A percentile compares a stretch with the other conserved stretches of the same genome.
Evolutionary conservation across 2,888 invertebrate genomes (phyloP).

Genomic region (Morpho achilles): DNA sequence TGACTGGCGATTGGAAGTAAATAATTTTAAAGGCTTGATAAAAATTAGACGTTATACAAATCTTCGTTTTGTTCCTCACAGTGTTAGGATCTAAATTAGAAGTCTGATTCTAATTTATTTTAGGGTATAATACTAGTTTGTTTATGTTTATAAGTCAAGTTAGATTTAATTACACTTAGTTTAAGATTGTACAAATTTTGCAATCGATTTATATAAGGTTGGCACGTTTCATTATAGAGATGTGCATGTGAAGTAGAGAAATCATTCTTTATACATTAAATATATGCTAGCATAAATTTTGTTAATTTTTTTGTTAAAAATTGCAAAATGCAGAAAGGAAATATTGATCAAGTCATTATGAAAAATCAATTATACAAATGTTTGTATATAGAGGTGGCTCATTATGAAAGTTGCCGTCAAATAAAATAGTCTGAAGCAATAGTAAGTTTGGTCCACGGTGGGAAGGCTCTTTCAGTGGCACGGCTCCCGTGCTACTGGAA

Average conservation of each 20-base stretch:
- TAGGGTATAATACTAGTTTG: slow-evolving; percentile 45
- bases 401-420: neutral
- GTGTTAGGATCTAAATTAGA: slow-evolving; percentile 67
- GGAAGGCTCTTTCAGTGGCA: no score
- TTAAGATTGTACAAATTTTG: slow-evolving; percentile 37
- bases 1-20: slow-evolving; percentile 32
- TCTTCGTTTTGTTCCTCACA: slow-evolving; percentile 51
- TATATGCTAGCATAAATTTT: slow-evolving; percentile 1
- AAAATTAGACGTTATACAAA: slow-evolving; percentile 22
- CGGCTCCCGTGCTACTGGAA: slow-evolving; percentile 11
- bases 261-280: slow-evolving; percentile 3
- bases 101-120: slow-evolving; percentile 77
- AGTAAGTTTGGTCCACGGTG: neutral
- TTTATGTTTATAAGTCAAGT: slow-evolving; percentile 51
- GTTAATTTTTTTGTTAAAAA: slow-evolving; percentile 17
- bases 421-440: slow-evolving; percentile 6
- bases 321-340: slow-evolving; percentile 21
- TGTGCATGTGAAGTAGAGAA: slow-evolving; percentile 9
- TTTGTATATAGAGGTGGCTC: slow-evolving; percentile 40
- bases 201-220: slow-evolving; percentile 15
- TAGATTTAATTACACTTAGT: slow-evolving; percentile 27
- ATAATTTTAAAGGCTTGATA: slow-evolving; percentile 41
- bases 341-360: slow-evolving; percentile 23
- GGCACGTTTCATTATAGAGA: slow-evolving; percentile 21
- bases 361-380: slow-evolving; percentile 22